Conservation (phyloP, 2,113 vertebrate genomes). For the Malurus alboscapulatus region DNA sequence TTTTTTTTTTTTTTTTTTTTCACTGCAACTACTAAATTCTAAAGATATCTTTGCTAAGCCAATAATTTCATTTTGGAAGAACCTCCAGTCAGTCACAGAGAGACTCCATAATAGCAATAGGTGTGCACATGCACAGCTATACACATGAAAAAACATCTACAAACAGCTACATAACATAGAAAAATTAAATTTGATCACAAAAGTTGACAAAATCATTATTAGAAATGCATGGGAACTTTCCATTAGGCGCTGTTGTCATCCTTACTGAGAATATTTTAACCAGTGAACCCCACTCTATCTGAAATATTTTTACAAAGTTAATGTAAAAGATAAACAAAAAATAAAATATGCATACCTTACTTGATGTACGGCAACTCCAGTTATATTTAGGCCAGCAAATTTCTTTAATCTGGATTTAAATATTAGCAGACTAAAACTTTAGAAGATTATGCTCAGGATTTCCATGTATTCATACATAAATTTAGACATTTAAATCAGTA, state of each 20-base stretch:
- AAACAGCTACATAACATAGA: rapidly evolving
- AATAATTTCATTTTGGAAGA: background rate
- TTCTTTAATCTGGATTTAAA: slow-evolving; percentile 22
- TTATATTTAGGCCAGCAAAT: background rate
- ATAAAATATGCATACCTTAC: background rate
- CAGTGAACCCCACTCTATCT: rapidly evolving
- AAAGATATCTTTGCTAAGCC: background rate
- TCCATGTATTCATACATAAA: background rate
- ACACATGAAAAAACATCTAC: background rate
- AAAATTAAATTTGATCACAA: background rate
- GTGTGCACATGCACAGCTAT: background rate
- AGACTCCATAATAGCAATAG: background rate
- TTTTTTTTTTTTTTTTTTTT: background rate
- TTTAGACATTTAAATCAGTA: background rate
- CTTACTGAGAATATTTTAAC: background rate
- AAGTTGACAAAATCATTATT: background rate
- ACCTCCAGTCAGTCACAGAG: background rate
- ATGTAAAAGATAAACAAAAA: background rate
- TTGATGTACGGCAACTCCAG: background rate
- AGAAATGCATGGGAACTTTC: background rate
- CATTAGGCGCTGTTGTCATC: background rate
- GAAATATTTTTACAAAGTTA: background rate
- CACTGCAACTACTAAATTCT: background rate
- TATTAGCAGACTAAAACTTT: background rate
- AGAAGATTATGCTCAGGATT: background rate